These are phyloP conservation scores for Copidosoma floridanum DNA, from an alignment of 1,140 invertebrate genomes.

Conservation along the genomic window DNA sequence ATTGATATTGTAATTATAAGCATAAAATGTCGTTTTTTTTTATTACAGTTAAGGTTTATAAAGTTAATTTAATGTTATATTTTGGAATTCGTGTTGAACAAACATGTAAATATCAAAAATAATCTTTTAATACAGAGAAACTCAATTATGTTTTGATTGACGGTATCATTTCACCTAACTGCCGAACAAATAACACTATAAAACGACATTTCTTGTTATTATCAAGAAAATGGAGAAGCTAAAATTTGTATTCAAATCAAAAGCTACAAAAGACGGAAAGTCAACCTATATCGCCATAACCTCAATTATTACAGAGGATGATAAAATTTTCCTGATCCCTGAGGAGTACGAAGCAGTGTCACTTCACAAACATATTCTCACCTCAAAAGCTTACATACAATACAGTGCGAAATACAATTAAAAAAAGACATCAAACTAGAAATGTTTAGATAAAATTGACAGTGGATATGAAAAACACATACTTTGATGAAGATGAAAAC, in stretches of 20 bases:
- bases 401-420: conserved; percentile 38
- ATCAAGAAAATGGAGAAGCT: conserved; percentile 38
- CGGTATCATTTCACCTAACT: too few relatives aligned
- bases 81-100: too few relatives aligned
- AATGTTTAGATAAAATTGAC: conserved; percentile 35
- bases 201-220: conserved; percentile 15
- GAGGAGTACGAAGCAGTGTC: conserved; percentile 30
- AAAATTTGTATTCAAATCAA: conserved; percentile 38
- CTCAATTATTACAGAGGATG: conserved; percentile 36
- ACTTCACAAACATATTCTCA: conserved; percentile 7
- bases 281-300: conserved; percentile 38
- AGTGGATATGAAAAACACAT: neutral
- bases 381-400: conserved; percentile 31
- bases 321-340: conserved; percentile 32
- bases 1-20: too few relatives aligned
- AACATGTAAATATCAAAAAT: too few relatives aligned
- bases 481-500: conserved; percentile 8
- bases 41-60: too few relatives aligned
- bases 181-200: conserved; percentile 21
- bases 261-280: conserved; percentile 36
- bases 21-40: too few relatives aligned
- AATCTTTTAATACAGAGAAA: too few relatives aligned
- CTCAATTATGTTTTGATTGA: too few relatives aligned
- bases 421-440: conserved; percentile 42
- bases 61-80: too few relatives aligned